A percentile compares a stretch with the other conserved stretches of the same genome.
phyloP scores from a whole-genome alignment of 2,113 vertebrate genomes.

The Scortum barcoo region DNA sequence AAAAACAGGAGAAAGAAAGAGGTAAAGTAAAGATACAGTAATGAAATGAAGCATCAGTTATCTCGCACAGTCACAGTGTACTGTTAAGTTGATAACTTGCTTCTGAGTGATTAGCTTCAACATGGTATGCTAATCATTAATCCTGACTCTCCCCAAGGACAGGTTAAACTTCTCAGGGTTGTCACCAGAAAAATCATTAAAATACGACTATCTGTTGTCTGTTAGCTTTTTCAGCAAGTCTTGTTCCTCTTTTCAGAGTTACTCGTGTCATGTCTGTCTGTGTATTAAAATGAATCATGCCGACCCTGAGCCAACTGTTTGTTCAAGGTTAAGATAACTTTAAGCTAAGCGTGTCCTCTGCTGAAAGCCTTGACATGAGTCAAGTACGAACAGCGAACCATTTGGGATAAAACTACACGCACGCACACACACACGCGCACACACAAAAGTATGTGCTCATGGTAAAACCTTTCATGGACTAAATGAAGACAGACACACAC shows the following conservation, averaged over 20 bases:
- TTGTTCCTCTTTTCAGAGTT: background rate
- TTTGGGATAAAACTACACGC: background rate
- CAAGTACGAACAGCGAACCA: background rate
- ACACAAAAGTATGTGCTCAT: background rate
- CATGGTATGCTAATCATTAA: too few species aligned
- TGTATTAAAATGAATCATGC: constrained; percentile 8
- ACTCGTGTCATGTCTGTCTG: background rate
- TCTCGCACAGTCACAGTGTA: too few species aligned
- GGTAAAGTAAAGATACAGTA: too few species aligned
- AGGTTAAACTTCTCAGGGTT: background rate
- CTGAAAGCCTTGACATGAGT: background rate
- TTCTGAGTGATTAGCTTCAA: too few species aligned
- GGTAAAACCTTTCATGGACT: background rate
- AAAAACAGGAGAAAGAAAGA: too few species aligned
- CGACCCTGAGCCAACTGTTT: constrained; percentile 7
- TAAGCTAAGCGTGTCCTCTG: background rate
- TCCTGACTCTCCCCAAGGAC: background rate
- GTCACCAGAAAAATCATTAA: constrained; percentile 11
- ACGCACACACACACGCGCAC: too few species aligned
- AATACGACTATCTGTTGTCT: background rate
- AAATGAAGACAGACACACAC: constrained; percentile 6
- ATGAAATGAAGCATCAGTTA: too few species aligned
- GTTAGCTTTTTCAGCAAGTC: background rate
- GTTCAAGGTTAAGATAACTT: constrained; percentile 19
- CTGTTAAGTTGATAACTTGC: too few species aligned